Evolutionary conservation across 2,888 invertebrate species (phyloP).

Genomic region (Euplagia quadripunctaria): DNA sequence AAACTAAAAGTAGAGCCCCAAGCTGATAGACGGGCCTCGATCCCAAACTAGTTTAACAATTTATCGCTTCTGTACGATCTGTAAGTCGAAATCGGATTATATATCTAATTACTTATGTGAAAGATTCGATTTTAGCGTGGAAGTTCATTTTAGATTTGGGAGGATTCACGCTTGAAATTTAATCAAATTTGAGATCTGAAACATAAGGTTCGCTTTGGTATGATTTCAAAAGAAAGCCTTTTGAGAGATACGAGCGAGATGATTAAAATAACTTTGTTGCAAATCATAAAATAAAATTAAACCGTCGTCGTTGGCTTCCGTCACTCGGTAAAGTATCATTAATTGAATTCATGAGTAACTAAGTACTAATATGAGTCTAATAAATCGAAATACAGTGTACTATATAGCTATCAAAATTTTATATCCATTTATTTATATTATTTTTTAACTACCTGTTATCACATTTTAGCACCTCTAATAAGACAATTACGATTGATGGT

Average conservation of each 20-base stretch:
- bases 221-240: conserved; percentile 58
- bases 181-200: conserved; percentile 60
- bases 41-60: conserved; percentile 69
- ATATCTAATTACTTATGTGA: conserved; percentile 59
- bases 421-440: not conserved
- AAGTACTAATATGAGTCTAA: not conserved
- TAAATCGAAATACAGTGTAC: not conserved
- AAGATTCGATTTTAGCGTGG: conserved; percentile 57
- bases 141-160: conserved; percentile 34
- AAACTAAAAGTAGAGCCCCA: conserved; percentile 69
- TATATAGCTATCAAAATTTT: not conserved
- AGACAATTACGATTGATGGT: conserved; percentile 58
- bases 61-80: conserved; percentile 71
- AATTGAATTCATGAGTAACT: not conserved
- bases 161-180: conserved; percentile 48
- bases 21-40: conserved; percentile 64
- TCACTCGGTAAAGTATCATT: not conserved
- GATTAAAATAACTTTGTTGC: conserved; percentile 35
- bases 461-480: conserved; percentile 38
- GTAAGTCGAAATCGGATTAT: conserved; percentile 56
- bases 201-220: conserved; percentile 53
- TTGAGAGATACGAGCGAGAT: conserved; percentile 54
- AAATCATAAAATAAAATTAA: conserved; percentile 39
- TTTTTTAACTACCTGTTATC: conserved; percentile 19
- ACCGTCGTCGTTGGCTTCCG: not conserved